Evolutionary conservation across 2,113 vertebrate genomes (phyloP).

Genomic region (Orientallactaga bullata): DNA sequence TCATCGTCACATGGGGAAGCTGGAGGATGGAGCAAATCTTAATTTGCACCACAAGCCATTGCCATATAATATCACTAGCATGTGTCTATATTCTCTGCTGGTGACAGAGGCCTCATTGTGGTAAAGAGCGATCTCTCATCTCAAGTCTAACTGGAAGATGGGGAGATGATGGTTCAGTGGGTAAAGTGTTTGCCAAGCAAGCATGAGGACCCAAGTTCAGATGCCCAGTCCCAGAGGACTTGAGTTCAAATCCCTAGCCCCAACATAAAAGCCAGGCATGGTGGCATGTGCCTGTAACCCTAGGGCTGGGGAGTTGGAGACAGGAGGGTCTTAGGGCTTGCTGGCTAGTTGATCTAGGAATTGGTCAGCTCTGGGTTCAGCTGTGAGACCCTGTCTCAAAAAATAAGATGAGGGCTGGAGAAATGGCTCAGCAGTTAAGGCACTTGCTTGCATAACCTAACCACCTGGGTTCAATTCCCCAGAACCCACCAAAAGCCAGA

Average conservation of each 20-base stretch:
- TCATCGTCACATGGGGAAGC: rapidly evolving
- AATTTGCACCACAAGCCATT: not conserved
- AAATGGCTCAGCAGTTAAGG: too few species aligned
- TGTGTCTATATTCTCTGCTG: not conserved
- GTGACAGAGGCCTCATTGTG: not conserved
- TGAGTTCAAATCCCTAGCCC: not conserved
- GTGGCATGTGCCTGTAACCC: not conserved
- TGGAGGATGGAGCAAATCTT: not conserved
- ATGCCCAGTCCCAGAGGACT: too few species aligned
- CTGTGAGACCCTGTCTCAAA: not conserved
- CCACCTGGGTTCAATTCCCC: too few species aligned
- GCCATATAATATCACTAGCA: too few species aligned
- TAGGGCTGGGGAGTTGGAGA: not conserved
- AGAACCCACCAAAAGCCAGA: too few species aligned
- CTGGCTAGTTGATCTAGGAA: too few species aligned
- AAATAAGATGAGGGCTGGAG: too few species aligned
- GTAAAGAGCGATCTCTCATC: not conserved
- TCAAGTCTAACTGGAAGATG: not conserved
- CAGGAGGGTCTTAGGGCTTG: not conserved
- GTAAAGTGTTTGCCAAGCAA: too few species aligned
- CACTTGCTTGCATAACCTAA: too few species aligned
- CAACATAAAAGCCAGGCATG: not conserved
- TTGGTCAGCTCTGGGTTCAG: too few species aligned
- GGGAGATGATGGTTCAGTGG: not conserved
- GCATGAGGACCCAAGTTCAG: not conserved